Percentiles rank a stretch among this genome's conserved stretches.
Conservation (phyloP, 2,113 vertebrate species). For the Cathartes aura region DNA sequence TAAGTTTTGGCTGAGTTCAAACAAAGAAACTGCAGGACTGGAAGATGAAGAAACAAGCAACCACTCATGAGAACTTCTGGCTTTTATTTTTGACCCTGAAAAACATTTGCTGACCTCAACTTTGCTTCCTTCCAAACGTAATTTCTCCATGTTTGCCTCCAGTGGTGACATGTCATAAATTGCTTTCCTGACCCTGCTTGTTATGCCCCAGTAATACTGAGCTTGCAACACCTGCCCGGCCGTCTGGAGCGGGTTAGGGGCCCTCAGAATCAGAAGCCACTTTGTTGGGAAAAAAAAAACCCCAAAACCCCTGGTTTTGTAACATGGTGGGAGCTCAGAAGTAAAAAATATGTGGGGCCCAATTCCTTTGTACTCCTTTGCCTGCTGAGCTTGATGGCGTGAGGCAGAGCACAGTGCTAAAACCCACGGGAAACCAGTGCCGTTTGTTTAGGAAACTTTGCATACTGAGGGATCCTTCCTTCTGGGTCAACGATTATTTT, state of each 20-base stretch:
- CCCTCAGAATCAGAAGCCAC: not conserved
- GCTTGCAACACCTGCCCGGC: not conserved
- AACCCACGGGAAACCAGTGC: not conserved
- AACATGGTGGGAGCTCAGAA: not conserved
- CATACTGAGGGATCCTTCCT: not conserved
- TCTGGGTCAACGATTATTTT: not conserved
- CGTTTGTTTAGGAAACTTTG: not conserved
- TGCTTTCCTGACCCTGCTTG: constrained; percentile 4
- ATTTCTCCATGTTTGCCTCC: not conserved
- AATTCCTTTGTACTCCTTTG: not conserved
- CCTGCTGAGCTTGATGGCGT: not conserved
- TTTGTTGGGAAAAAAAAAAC: not conserved
- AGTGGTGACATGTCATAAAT: not conserved
- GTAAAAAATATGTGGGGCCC: not conserved
- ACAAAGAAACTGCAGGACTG: not conserved
- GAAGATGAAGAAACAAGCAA: not conserved
- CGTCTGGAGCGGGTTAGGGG: not conserved
- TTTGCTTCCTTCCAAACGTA: not conserved
- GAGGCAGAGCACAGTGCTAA: not conserved
- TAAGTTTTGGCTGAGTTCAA: not conserved
- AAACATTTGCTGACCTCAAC: constrained; percentile 19
- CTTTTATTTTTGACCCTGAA: constrained; percentile 22
- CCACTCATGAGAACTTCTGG: not conserved
- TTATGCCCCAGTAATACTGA: not conserved
- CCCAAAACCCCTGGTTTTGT: not conserved